Base-by-base conservation (phyloP, 2,113 vertebrate genomes). In the Morone saxatilis region DNA sequence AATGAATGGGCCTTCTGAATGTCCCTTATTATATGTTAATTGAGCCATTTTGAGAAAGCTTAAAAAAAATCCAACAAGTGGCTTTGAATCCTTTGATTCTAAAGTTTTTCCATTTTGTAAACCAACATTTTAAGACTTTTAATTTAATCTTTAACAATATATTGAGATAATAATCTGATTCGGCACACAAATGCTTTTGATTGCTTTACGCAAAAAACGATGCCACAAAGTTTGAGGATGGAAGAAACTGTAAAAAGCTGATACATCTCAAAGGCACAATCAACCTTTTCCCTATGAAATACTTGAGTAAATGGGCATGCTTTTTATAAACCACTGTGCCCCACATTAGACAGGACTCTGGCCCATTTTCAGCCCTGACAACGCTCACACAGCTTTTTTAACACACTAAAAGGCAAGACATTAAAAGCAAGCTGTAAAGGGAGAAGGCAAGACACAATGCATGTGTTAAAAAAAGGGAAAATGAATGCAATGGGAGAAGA, bases 251-350 rank as follows among this genome's bases (percentile, higher is more conserved):
- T 38, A 70, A 51, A 61, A 38, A 51, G 41, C 31, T 60, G 20
- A 85, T 45, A 68, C 36, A 80, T 69, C 83, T 91, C 74, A 81
- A 73, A 88, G 78, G 78, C 68, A 79, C 60, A 89, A 88, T 88
- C 78, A 81, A 86, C 82, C 83, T 86, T 86, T 77, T 88, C 66
- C 81, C 61, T 63, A 10, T 83, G 76, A 89, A 88, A 86, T 80
- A 62, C 70, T 72, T 66, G 57, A 85, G 57, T 80, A 83, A 82
- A 87, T 84, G 81, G 75, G 81, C 73, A 62, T 69, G 82, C 89
- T 94, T 95, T 94, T 95, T 94, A 91, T 94, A 93, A 94, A 92
- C 78, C 66, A 9, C 68, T 82, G 85, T 91, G 94, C 83, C 92
- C 94, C 89, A 95, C 82, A 95, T 95, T 88, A 81, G 80, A 84